A percentile compares a stretch with the other conserved stretches of the same genome.
Evolutionary conservation across 2,888 invertebrate species (phyloP).

Genomic region (Drosophila lutescens): DNA sequence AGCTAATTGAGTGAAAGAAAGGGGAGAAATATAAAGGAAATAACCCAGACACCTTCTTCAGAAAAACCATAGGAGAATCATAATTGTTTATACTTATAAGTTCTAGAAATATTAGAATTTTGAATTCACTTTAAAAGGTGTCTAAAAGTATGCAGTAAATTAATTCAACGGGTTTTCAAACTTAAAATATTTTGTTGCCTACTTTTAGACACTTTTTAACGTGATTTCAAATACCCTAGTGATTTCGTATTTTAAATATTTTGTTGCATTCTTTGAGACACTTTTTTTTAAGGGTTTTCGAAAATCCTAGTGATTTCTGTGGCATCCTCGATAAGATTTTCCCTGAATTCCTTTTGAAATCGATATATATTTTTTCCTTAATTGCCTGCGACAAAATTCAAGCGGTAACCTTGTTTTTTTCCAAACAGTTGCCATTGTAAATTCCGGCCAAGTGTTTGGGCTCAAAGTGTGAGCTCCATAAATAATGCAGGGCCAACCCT

Average conservation of each 20-base stretch:
- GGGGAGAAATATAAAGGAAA: conserved; percentile 5
- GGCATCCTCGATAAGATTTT: neutral
- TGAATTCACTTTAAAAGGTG: neutral
- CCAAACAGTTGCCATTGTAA: conserved; percentile 43
- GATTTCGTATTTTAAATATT: neutral
- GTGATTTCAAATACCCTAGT: too few species aligned
- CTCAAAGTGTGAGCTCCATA: conserved; percentile 38
- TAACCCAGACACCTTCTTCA: conserved; percentile 6
- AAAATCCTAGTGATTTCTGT: neutral
- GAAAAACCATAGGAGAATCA: neutral
- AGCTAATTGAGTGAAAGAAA: conserved; percentile 33
- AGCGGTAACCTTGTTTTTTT: conserved; percentile 12
- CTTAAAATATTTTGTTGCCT: too few species aligned
- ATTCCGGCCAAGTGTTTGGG: conserved; percentile 39
- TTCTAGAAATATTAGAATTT: neutral
- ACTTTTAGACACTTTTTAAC: too few species aligned
- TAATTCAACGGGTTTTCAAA: too few species aligned
- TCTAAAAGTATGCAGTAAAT: neutral
- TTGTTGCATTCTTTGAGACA: too few species aligned
- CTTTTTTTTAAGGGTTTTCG: too few species aligned
- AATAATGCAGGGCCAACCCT: conserved; percentile 55
- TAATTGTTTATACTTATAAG: neutral
- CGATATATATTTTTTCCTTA: neutral
- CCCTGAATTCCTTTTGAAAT: neutral
- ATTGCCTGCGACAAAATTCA: conserved; percentile 10